Base-by-base conservation (phyloP, 1,140 invertebrate genomes). In the Polyergus mexicanus region DNA sequence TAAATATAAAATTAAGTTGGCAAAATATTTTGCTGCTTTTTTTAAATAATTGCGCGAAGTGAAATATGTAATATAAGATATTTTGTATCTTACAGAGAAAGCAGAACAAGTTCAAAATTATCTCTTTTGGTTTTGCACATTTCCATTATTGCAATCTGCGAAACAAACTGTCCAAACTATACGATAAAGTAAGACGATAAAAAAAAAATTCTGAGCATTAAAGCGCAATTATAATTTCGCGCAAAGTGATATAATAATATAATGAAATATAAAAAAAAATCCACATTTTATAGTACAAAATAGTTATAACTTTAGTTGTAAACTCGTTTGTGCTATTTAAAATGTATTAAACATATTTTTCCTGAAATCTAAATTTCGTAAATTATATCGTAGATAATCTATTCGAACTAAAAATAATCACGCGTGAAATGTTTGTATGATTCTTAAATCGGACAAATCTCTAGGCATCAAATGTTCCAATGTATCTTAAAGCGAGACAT, bases 401-500 rank as follows among this genome's bases (percentile, higher is more conserved):
- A 38, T 41, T 32, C 6, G 8, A 65, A n/a, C 10, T 63, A 38
- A 66, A 22, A 68, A 54, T 78, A 78, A 35, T 51, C 28, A 19
- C 11, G n/a, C 47, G 25, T 38, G 6, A 28, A 13, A 77, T 22
- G 51, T 25, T 65, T 35, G 13, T n/a, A 38, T 54, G 28, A 19
- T 51, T 51, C 47, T 2, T 47, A n/a, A 22, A 22, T 66, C 32
- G 44, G 13, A 7, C 13, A 5, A 58, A 83, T 47, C 32, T 58
- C n/a, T 51, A 51, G 35, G 35, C 5, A 1, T 0, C 60, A 25
- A 62, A 6, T 62, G 25, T 28, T 16, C 54, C 35, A 60, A 74
- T 72, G 7, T n/a, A 72, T 81, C 54, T 72, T 38, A 32, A 77
- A 44, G 13, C 44, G 10, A 63, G 60, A 65, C 60, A 77, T 65